These are phyloP conservation scores for Pyrgus malvae DNA, from an alignment of 2,888 invertebrate species.

Conservation along the genomic window DNA sequence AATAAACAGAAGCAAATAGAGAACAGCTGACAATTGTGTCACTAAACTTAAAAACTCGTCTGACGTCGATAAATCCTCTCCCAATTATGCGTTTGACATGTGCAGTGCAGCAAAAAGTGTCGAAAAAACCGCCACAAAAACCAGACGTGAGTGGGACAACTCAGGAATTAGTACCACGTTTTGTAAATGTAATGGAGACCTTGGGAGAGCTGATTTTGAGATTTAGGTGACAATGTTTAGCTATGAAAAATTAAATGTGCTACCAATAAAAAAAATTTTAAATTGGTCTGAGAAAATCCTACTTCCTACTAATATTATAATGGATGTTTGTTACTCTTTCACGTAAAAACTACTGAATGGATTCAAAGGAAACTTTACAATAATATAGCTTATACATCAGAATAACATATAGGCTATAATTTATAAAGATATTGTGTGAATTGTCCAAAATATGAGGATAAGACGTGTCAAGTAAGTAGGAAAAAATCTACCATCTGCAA, in stretches of 20 bases:
- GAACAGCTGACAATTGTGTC: constrained; percentile 11
- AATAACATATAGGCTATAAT: no score
- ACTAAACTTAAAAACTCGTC: constrained; percentile 20
- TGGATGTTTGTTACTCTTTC: no score
- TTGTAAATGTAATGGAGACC: background rate
- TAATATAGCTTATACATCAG: no score
- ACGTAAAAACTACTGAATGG: no score
- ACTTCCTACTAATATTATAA: no score
- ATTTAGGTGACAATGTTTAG: background rate
- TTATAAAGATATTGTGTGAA: no score
- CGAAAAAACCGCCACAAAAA: constrained; percentile 16
- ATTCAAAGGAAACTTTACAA: no score
- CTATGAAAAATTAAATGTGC: background rate
- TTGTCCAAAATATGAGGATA: no score
- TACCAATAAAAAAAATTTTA: no score
- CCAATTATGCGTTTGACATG: constrained; percentile 57
- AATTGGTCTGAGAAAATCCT: no score
- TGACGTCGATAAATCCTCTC: constrained; percentile 50
- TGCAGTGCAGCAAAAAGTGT: constrained; percentile 35
- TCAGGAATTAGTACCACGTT: constrained; percentile 16
- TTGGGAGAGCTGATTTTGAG: constrained; percentile 12
- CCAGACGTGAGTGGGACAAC: background rate
- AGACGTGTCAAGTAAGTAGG: no score
- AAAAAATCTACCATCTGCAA: no score
- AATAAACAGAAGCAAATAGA: background rate